Evolutionary conservation across 1,140 invertebrate species (phyloP), one percentile per base, ranked within the genome.

Genomic region (Mercenaria mercenaria): DNA sequence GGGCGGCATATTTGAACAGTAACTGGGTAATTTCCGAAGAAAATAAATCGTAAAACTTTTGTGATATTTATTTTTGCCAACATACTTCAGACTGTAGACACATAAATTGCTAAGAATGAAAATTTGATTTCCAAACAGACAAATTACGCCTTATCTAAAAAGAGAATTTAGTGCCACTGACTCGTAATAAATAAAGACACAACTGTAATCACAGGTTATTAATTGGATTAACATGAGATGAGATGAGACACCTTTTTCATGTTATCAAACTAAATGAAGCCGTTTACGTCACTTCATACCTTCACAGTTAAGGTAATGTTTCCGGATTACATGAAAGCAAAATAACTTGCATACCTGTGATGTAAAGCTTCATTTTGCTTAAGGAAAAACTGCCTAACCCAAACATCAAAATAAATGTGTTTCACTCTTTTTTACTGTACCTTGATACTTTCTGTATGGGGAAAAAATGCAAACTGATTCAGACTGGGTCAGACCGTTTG

Each of bases 251-350:
- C 37, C 67, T 72, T 29, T 37, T n/a, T 2, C 11, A 72, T 39
- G 67, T 37, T 72, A 72, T 72, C 67, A 72, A 13, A 6, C n/a
- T 72, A 39, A 72, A 72, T 20, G 37, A 72, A n/a, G 37, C 67
- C 37, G 34, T 72, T 37, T 41, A 72, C 67, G 34, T 72, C 67
- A 72, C 13, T 72, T 72, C 67, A 72, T 72, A 72, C 67, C 67
- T 72, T 37, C 11, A 37, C 18, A 41, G 67, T 72, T 72, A 72
- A 72, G 67, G 67, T 39, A 72, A 72, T 72, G 34, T 72, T 72
- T 72, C 67, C 67, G 34, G 11, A 72, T 41, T 37, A 72, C 67
- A 72, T 72, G 20, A 72, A 72, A 72, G 39, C 67, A 72, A 72
- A 72, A 72, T 72, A 29, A 15, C 67, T 72, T 4, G 67, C 67